Base-by-base conservation (phyloP, 2,797 vertebrate species). In the Macroramphosus scolopax region DNA sequence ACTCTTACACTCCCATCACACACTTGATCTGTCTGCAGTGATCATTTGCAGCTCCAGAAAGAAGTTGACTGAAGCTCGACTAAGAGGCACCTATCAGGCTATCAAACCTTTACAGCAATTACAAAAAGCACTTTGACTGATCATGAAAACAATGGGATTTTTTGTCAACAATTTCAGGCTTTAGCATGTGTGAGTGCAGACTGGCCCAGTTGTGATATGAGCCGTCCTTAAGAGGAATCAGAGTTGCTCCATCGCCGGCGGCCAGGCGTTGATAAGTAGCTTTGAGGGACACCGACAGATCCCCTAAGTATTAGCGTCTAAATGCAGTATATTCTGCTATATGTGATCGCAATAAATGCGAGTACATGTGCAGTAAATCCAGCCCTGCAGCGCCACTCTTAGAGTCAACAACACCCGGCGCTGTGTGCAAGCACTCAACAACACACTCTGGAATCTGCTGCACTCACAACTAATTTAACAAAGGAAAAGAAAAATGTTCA, bases 31-130 rank as follows among this genome's bases (percentile, higher is more conserved):
- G 73, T 77, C 68, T 68, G 67, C 16, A 37, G 30, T 63, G 59
- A 82, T 85, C 65, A 67, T 73, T 81, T 75, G 54, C 60, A 63
- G 69, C 51, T 52, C 43, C 63, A 51, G 44, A 51, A 45, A 37
- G 35, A 54, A 38, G 41, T 66, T 25, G 52, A 48, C 39, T 56
- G 52, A 52, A 59, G 66, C 51, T 53, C 38, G 53, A 58, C 49
- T 75, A 80, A 83, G 81, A 71, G 65, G 63, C 61, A 73, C 54
- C 78, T 68, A 79, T 77, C 75, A 68, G 47, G 33, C 49, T 69
- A 56, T 75, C 73, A 77, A 76, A 64, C 55, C 66, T 77, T 72
- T 65, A 68, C 35, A 22, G 40, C 61, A 81, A 78, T 82, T 82
- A 77, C 30, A 42, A 34, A 34, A 55, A 58, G 53, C 50, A 71